These are phyloP conservation scores for Dorcus hopei DNA, from an alignment of 2,888 invertebrate species.

Conservation along the genomic window DNA sequence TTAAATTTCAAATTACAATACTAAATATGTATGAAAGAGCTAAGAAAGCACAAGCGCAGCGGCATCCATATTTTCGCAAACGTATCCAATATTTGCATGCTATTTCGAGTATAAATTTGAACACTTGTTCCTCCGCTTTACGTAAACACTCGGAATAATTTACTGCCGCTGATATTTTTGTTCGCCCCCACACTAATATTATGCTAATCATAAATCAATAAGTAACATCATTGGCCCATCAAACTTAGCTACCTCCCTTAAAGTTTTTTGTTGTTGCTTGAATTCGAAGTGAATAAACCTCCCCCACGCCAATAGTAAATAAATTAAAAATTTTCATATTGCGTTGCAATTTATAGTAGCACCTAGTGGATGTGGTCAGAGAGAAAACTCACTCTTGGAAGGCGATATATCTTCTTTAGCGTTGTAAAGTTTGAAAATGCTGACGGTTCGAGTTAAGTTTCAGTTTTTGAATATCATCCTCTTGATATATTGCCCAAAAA, in stretches of 20 bases:
- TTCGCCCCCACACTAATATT: too few species aligned
- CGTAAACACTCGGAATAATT: too few species aligned
- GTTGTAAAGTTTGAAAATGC: conserved; percentile 41
- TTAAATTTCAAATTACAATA: conserved; percentile 1
- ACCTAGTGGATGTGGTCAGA: neutral
- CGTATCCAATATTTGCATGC: neutral
- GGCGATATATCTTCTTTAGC: conserved; percentile 43
- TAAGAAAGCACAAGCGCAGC: neutral
- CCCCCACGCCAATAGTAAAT: too few species aligned
- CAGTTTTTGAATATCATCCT: conserved; percentile 44
- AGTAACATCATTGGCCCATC: too few species aligned
- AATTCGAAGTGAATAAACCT: too few species aligned
- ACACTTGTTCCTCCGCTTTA: too few species aligned
- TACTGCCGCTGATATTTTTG: too few species aligned
- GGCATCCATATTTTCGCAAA: neutral
- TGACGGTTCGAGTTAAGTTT: conserved; percentile 45
- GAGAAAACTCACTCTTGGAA: conserved; percentile 39
- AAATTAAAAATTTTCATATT: too few species aligned
- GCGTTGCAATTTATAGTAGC: too few species aligned
- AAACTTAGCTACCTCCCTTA: too few species aligned
- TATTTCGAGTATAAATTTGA: neutral
- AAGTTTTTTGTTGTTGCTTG: too few species aligned
- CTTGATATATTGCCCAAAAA: conserved; percentile 44
- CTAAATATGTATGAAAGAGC: neutral
- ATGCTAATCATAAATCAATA: too few species aligned